Conservation (phyloP, 2,888 invertebrate species). For the Ceraclea dissimilis region DNA sequence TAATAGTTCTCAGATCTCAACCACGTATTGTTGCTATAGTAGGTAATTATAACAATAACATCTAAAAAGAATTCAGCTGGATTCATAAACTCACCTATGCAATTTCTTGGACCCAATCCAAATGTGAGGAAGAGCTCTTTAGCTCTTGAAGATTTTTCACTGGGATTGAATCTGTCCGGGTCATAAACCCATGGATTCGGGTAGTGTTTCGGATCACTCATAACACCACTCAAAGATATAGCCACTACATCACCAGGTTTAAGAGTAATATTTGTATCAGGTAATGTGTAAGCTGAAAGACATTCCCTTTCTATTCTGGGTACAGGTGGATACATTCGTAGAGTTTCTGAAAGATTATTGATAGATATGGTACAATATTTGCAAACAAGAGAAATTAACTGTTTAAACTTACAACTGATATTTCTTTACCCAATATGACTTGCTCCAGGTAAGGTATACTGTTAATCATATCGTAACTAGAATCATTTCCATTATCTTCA, state of each 20-base stretch:
- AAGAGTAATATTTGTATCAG: slow-evolving; percentile 40
- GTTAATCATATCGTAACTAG: slow-evolving; percentile 28
- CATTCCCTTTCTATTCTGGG: slow-evolving; percentile 47
- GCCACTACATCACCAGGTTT: slow-evolving; percentile 41
- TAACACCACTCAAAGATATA: slow-evolving; percentile 44
- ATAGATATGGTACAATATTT: no score
- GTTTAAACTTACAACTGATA: not conserved
- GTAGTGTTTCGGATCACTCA: slow-evolving; percentile 49
- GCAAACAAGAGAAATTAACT: no score
- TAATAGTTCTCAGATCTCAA: no score
- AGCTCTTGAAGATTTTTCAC: slow-evolving; percentile 45
- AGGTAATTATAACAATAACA: no score
- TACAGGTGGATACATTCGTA: slow-evolving; percentile 51
- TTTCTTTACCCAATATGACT: slow-evolving; percentile 28
- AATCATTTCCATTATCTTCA: slow-evolving; percentile 32
- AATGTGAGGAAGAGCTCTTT: slow-evolving; percentile 48
- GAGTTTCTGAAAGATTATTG: slow-evolving; percentile 42
- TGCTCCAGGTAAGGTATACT: slow-evolving; percentile 30
- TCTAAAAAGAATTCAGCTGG: no score
- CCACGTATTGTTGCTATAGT: no score
- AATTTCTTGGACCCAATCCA: slow-evolving; percentile 47
- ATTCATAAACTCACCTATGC: slow-evolving; percentile 43
- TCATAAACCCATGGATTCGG: slow-evolving; percentile 47
- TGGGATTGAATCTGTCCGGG: slow-evolving; percentile 49
- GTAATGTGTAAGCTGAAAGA: slow-evolving; percentile 47